Evolutionary conservation across 2,113 vertebrate species (phyloP).

Genomic region (Thermophis baileyi): DNA sequence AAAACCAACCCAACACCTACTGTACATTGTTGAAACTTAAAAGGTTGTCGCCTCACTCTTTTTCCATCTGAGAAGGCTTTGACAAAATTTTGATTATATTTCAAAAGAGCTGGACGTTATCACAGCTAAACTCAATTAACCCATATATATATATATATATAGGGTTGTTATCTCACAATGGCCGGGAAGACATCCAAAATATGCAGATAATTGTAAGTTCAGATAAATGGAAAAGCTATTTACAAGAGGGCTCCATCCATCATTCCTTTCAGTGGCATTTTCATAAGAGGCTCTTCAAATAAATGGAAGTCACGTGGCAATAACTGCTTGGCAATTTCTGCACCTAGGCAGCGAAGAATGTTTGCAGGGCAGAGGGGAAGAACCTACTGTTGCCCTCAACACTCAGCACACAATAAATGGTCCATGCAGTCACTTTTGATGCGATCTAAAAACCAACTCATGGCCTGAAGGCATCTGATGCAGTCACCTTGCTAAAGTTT

Average conservation of each 20-base stretch:
- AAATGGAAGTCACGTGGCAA: neutral
- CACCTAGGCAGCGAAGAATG: neutral
- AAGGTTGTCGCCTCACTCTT: slow-evolving; percentile 21
- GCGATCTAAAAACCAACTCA: neutral
- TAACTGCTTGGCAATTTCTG: neutral
- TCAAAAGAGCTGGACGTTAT: neutral
- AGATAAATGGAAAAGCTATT: neutral
- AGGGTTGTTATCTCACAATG: neutral
- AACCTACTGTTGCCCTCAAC: too few species aligned
- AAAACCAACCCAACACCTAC: neutral
- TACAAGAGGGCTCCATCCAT: slow-evolving; percentile 7
- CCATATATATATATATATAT: neutral
- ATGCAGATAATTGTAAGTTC: slow-evolving; percentile 1
- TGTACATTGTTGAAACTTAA: slow-evolving; percentile 9
- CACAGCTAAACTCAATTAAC: neutral
- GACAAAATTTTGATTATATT: slow-evolving; percentile 22
- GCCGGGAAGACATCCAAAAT: slow-evolving; percentile 11
- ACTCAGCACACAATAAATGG: neutral
- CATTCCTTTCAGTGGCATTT: neutral
- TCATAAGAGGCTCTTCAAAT: neutral
- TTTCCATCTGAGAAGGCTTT: neutral
- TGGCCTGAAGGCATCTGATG: neutral
- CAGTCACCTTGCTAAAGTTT: neutral
- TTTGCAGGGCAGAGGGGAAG: neutral
- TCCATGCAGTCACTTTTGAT: neutral